Conservation (phyloP, 2,888 invertebrate genomes). For the Tholera decimalis region DNA sequence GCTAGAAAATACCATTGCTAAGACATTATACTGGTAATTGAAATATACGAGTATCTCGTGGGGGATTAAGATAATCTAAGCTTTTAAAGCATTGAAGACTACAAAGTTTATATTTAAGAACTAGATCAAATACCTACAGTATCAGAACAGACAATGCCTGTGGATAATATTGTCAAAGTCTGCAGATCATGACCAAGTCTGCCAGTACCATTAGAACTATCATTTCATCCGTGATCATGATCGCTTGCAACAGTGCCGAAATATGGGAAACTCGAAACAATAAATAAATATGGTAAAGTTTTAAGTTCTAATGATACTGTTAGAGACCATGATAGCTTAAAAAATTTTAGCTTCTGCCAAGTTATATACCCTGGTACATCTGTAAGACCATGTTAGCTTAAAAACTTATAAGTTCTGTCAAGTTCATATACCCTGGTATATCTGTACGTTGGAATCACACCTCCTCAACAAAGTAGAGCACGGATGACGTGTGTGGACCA, state of each 20-base stretch:
- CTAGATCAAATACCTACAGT: not conserved
- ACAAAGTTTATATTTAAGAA: not conserved
- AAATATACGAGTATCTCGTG: constrained; percentile 4
- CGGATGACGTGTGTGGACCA: constrained; percentile 64
- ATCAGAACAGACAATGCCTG: not conserved
- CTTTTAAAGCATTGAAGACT: not conserved
- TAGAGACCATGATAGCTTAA: too few species aligned
- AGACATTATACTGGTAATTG: constrained; percentile 8
- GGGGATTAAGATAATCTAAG: not conserved
- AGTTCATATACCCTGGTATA: constrained; percentile 9
- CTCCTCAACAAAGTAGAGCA: constrained; percentile 31
- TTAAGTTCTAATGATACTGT: too few species aligned
- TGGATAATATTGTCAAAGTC: not conserved
- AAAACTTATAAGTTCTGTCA: too few species aligned
- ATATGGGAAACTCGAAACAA: too few species aligned
- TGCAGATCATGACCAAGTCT: not conserved
- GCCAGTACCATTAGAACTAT: too few species aligned
- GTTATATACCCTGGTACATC: too few species aligned
- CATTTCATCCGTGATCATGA: too few species aligned
- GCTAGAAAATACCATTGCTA: not conserved
- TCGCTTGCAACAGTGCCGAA: too few species aligned
- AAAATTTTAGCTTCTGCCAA: too few species aligned
- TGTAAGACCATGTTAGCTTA: too few species aligned
- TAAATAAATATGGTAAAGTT: too few species aligned
- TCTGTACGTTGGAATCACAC: constrained; percentile 33